Evolutionary conservation across 2,113 vertebrate genomes (phyloP).

Genomic region (Xiphophorus maculatus): DNA sequence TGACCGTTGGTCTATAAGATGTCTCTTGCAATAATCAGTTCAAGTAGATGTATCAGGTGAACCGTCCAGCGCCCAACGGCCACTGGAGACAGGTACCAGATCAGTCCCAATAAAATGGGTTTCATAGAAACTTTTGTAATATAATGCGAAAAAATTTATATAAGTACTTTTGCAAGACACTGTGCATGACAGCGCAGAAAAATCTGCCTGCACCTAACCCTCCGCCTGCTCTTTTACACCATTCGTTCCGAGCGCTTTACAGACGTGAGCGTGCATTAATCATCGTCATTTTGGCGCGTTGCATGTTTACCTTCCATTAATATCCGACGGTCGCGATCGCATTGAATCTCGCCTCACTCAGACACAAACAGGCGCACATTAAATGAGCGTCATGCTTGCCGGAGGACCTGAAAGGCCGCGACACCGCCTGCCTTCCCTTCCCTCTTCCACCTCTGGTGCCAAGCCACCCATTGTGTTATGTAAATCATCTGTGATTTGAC

Average conservation of each 20-base stretch:
- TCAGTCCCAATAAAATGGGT: too few relatives aligned
- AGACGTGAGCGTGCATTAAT: conserved; percentile 22
- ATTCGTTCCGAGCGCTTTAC: background rate
- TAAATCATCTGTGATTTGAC: conserved; percentile 76
- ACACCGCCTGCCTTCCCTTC: background rate
- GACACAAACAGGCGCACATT: conserved; percentile 47
- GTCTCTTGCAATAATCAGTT: too few relatives aligned
- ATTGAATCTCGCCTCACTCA: conserved; percentile 39
- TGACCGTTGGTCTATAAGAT: too few relatives aligned
- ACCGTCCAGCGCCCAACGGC: too few relatives aligned
- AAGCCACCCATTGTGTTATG: conserved; percentile 60
- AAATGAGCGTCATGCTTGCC: conserved; percentile 31
- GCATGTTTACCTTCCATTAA: conserved; percentile 27
- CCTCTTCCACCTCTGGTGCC: conserved; percentile 29
- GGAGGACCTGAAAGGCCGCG: conserved; percentile 43
- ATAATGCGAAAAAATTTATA: background rate
- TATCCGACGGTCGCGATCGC: conserved; percentile 47
- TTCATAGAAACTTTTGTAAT: too few relatives aligned
- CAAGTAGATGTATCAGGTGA: too few relatives aligned
- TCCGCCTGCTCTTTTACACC: background rate
- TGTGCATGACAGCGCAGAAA: background rate
- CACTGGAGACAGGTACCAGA: too few relatives aligned
- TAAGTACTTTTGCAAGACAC: background rate
- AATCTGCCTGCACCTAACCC: background rate
- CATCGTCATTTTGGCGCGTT: conserved; percentile 19